Evolutionary conservation across 2,888 invertebrate genomes (phyloP).

Genomic region (Galerucella pusilla): DNA sequence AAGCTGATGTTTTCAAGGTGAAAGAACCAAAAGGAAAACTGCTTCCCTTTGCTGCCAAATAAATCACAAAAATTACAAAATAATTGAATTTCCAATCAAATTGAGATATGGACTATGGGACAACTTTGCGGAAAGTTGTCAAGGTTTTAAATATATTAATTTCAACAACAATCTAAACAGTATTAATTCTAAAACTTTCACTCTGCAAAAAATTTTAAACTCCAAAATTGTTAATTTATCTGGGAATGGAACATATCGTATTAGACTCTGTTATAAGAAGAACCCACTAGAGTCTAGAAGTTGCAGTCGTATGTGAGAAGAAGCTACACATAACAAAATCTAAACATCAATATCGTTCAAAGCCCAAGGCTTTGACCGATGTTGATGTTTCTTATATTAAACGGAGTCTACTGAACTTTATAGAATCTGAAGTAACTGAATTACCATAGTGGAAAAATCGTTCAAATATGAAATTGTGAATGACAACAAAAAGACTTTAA

Average conservation of each 20-base stretch:
- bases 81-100: background rate
- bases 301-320: too few species aligned
- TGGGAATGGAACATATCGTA: too few species aligned
- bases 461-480: too few species aligned
- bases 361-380: too few species aligned
- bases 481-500: too few species aligned
- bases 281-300: too few species aligned
- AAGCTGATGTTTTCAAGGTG: background rate
- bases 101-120: background rate
- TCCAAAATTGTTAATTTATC: background rate
- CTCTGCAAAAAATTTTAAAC: too few species aligned
- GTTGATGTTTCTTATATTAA: too few species aligned
- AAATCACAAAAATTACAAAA: background rate
- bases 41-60: background rate
- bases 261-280: too few species aligned
- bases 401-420: background rate
- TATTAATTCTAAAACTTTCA: background rate
- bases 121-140: background rate
- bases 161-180: background rate
- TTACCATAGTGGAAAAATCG: background rate
- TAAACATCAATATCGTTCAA: too few species aligned
- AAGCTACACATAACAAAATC: too few species aligned
- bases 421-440: background rate
- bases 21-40: constrained; percentile 3
- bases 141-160: background rate